Base-by-base conservation (phyloP, 2,888 invertebrate species). In the Pardosa pseudoannulata region DNA sequence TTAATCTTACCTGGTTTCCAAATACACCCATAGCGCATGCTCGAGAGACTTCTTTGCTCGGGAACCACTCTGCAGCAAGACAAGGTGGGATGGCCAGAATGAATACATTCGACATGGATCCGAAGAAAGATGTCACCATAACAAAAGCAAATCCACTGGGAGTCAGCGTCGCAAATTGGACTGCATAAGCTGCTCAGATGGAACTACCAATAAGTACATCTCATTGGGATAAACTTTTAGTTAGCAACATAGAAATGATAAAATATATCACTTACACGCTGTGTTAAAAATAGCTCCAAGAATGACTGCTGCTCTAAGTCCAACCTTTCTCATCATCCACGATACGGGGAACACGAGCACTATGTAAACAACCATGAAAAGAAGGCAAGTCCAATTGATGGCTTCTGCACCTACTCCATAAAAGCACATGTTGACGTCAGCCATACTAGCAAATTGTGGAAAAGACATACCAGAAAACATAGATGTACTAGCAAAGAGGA, bases 291-390 rank as follows among this genome's bases (percentile, higher is more conserved):
- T 88, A 0, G 91, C 90, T 16, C 91, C 92, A 31, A 92, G 89
- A 2, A 92, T 85, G 2, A 91, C 89, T 11, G 90, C 90, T n/a
- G 89, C 87, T 28, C 91, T 88, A 7, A 92, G 90, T 23, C 92
- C 99, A 93, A 95, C 95, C 93, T 95, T 96, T 91, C 99, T 97
- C 90, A 99, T 93, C 82, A 99, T 94, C 94, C 96, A 99, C 91
- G 98, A 98, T 27, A 96, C 98, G 0, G 99, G 99, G 91, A 99
- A 97, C 90, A 99, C 97, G 89, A 99, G 94, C 9, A 98, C 97
- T 90, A 99, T 97, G 92, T 99, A 99, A 1, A 95, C 94, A 89
- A 97, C 94, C 99, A 99, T 99, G 93, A 95, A 99, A 90, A 99
- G 94, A 96, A 99, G 96, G 56, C 98, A 98, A 29, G 98, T 96